Evolutionary conservation across 2,888 invertebrate genomes (phyloP).

Genomic region (Pyrrhosoma nymphula): DNA sequence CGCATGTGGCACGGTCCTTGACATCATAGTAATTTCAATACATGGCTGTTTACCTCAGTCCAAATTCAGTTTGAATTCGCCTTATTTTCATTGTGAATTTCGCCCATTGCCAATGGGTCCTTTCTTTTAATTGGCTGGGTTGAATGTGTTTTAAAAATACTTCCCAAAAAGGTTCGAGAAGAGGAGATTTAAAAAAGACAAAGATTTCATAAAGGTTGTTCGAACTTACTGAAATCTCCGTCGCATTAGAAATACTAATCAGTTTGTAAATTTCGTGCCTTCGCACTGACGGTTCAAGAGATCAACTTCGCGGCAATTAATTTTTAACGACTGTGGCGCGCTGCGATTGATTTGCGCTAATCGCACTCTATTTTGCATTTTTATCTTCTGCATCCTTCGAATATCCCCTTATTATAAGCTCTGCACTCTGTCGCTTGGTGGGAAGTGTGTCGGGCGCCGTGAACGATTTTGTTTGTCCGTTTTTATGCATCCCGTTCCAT

Average conservation of each 20-base stretch:
- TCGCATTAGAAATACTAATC: background rate
- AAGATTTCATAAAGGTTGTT: too few relatives aligned
- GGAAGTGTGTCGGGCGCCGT: background rate
- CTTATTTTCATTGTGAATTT: too few relatives aligned
- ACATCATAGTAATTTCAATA: too few relatives aligned
- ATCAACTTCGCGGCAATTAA: background rate
- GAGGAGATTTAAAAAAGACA: too few relatives aligned
- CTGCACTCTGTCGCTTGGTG: background rate
- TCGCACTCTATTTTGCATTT: background rate
- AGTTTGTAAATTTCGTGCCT: background rate
- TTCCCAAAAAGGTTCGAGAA: too few relatives aligned
- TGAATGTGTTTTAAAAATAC: too few relatives aligned
- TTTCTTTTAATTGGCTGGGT: too few relatives aligned
- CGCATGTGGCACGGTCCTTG: too few relatives aligned
- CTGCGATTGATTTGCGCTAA: background rate
- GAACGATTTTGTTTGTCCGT: slow-evolving; percentile 19
- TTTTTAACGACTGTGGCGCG: background rate
- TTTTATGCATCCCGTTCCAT: background rate
- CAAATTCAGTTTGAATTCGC: too few relatives aligned
- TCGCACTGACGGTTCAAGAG: background rate
- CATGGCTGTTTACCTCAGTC: too few relatives aligned
- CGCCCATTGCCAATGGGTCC: too few relatives aligned
- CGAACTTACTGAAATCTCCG: background rate
- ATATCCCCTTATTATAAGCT: background rate
- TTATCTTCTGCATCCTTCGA: background rate